phyloP scores from a whole-genome alignment of 1,140 invertebrate genomes.

The Psilanteris sp. region DNA sequence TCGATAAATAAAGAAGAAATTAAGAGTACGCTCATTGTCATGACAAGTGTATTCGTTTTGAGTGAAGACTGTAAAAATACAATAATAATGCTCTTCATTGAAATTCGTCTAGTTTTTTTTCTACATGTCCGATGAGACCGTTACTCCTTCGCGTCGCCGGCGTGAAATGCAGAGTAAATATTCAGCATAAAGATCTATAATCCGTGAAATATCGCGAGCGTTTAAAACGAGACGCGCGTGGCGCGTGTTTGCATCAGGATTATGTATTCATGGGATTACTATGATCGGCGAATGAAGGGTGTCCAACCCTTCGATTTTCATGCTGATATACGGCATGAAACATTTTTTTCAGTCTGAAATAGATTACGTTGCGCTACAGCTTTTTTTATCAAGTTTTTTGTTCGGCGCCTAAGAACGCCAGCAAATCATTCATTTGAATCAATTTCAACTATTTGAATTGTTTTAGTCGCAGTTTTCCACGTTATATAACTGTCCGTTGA shows the following conservation, averaged over 20 bases:
- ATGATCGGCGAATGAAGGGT: constrained; percentile 63
- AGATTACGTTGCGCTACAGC: constrained; percentile 6
- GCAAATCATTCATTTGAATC: too few relatives aligned
- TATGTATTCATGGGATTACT: constrained; percentile 78
- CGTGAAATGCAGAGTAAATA: constrained; percentile 72
- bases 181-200: constrained; percentile 66
- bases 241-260: constrained; percentile 76
- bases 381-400: constrained; percentile 1
- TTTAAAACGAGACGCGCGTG: constrained; percentile 74
- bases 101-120: constrained; percentile 4
- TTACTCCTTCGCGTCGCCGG: constrained; percentile 9
- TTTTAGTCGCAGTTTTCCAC: too few relatives aligned
- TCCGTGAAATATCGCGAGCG: constrained; percentile 79
- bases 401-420: too few relatives aligned
- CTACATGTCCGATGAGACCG: constrained; percentile 8
- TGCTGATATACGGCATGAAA: constrained; percentile 35
- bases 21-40: constrained; percentile 35
- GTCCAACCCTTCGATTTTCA: constrained; percentile 70
- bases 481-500: too few relatives aligned
- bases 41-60: constrained; percentile 42
- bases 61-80: constrained; percentile 55
- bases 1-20: background rate
- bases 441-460: too few relatives aligned
- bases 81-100: constrained; percentile 56
- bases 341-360: constrained; percentile 19